Evolutionary conservation across 2,888 invertebrate species (phyloP).

Genomic region (Dilophus febrilis): DNA sequence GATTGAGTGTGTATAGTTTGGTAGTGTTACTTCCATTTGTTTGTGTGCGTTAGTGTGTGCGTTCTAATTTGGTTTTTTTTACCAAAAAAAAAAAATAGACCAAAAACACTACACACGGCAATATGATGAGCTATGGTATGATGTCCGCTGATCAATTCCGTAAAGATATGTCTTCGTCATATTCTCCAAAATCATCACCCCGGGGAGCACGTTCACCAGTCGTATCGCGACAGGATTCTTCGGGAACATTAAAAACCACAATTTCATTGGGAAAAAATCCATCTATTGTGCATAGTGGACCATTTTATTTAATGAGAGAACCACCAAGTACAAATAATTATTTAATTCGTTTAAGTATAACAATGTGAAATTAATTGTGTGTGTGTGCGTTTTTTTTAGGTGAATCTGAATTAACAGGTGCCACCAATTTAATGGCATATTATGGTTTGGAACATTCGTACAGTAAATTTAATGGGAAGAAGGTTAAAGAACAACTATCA

Average conservation of each 20-base stretch:
- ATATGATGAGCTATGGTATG: conserved; percentile 35
- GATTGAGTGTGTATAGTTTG: too few relatives aligned
- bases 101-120: too few relatives aligned
- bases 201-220: conserved; percentile 88
- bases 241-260: conserved; percentile 92
- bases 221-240: conserved; percentile 90
- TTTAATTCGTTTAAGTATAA: too few relatives aligned
- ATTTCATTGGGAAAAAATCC: conserved; percentile 95
- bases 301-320: conserved; percentile 96
- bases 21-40: too few relatives aligned
- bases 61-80: too few relatives aligned
- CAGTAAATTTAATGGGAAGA: conserved; percentile 94
- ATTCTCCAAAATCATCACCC: conserved; percentile 91
- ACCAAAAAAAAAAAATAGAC: too few relatives aligned
- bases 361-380: too few relatives aligned
- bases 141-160: conserved; percentile 88
- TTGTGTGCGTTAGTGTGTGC: too few relatives aligned
- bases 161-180: conserved; percentile 83
- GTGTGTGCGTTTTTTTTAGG: conserved; percentile 34
- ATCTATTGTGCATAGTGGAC: conserved; percentile 91
- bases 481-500: conserved; percentile 84
- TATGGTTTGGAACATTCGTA: conserved; percentile 94
- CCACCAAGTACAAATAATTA: conserved; percentile 75
- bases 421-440: conserved; percentile 91
- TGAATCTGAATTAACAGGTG: conserved; percentile 86